Conservation (phyloP, 2,113 vertebrate species). For the Vimba vimba region DNA sequence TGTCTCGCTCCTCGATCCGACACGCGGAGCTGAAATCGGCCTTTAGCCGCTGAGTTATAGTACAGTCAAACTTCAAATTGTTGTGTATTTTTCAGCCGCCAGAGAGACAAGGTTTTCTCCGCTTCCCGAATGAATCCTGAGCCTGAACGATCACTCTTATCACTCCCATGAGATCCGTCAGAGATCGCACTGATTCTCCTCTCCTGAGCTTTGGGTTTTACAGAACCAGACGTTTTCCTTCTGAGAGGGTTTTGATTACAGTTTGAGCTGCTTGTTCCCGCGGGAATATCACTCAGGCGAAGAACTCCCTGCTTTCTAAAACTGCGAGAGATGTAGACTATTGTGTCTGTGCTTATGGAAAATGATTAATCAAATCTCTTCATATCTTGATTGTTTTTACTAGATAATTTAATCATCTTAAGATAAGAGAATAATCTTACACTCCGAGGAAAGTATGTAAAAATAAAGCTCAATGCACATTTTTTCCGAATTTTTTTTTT, state of each 20-base stretch:
- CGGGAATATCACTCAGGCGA: neutral
- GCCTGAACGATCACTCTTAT: neutral
- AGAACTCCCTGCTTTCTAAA: neutral
- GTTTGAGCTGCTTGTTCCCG: neutral
- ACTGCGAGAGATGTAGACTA: neutral
- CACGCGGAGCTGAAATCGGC: neutral
- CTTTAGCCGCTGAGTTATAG: slow-evolving; percentile 14
- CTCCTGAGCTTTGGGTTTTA: neutral
- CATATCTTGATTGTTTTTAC: no score
- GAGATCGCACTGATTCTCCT: neutral
- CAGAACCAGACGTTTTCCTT: neutral
- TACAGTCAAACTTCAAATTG: slow-evolving; percentile 20
- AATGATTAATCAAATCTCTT: no score
- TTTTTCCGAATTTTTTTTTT: no score
- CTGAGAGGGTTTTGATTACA: neutral
- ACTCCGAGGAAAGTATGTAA: no score
- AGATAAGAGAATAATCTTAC: no score
- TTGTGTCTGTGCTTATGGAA: neutral
- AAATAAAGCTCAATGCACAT: no score
- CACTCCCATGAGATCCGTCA: neutral
- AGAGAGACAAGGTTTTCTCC: neutral
- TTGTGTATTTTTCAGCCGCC: neutral
- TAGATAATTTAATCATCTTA: no score
- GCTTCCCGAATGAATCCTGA: neutral
- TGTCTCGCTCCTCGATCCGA: slow-evolving; percentile 9